Conservation (phyloP, 2,113 vertebrate species). For the Istiophorus platypterus region DNA sequence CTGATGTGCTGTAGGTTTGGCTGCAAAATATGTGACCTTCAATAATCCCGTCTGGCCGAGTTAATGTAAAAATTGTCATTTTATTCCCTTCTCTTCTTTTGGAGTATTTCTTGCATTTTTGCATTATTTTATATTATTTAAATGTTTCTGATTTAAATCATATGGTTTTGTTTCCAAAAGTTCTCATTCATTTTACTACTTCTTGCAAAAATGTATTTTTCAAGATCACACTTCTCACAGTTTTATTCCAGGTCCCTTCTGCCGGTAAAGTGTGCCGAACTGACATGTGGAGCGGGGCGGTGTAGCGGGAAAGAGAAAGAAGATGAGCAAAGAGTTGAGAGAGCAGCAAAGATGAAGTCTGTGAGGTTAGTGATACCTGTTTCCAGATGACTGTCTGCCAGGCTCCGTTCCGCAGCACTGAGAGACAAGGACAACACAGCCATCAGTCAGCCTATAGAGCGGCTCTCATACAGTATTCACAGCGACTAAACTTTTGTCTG, state of each 20-base stretch:
- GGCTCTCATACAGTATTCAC: slow-evolving; percentile 79
- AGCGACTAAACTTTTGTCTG: slow-evolving; percentile 68
- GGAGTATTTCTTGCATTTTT: too few species aligned
- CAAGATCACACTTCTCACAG: too few species aligned
- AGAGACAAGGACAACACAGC: slow-evolving; percentile 80
- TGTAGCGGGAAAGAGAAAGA: background rate
- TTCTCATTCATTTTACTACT: background rate
- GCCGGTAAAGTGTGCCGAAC: background rate
- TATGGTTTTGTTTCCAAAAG: too few species aligned
- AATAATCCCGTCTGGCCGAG: background rate
- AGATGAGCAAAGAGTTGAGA: slow-evolving; percentile 13
- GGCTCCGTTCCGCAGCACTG: slow-evolving; percentile 94
- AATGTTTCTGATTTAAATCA: too few species aligned
- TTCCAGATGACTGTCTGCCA: slow-evolving; percentile 99
- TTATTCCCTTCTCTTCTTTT: background rate
- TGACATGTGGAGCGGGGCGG: background rate
- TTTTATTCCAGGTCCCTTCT: background rate
- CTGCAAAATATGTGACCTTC: background rate
- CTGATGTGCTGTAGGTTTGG: background rate
- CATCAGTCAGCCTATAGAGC: slow-evolving; percentile 75
- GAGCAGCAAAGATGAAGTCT: slow-evolving; percentile 1
- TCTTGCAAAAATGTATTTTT: too few species aligned
- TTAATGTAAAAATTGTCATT: background rate
- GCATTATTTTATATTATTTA: too few species aligned
- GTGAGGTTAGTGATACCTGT: slow-evolving; percentile 87